phyloP scores from a whole-genome alignment of 1,140 invertebrate species.

The Drosophila triauraria region DNA sequence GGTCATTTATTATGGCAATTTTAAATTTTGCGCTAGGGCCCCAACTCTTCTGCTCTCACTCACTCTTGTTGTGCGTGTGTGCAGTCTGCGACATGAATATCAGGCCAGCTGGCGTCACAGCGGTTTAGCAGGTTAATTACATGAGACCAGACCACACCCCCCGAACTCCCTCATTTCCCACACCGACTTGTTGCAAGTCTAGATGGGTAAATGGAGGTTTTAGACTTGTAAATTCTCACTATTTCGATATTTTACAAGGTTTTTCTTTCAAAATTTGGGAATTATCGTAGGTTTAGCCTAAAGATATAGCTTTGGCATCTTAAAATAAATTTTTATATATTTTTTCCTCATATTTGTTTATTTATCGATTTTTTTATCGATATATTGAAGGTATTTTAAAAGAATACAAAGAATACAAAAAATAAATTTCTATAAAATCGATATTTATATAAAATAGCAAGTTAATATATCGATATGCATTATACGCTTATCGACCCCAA shows the following conservation, averaged over 20 bases:
- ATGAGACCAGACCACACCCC: conserved; percentile 43
- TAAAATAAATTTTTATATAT: background rate
- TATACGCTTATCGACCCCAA: no score
- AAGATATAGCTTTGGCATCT: no score
- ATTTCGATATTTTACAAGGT: background rate
- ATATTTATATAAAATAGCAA: no score
- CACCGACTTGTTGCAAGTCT: conserved; percentile 19
- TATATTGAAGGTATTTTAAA: no score
- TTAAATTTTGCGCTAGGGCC: conserved; percentile 32
- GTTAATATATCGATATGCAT: no score
- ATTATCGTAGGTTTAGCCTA: no score
- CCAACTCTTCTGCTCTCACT: background rate
- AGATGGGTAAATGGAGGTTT: background rate
- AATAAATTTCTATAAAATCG: no score
- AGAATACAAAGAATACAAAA: no score
- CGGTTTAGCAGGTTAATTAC: conserved; percentile 78
- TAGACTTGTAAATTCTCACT: background rate
- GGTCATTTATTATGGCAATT: conserved; percentile 54
- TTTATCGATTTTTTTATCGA: no score
- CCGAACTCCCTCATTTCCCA: conserved; percentile 10
- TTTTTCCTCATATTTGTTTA: background rate
- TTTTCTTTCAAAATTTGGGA: background rate
- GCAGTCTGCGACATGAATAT: conserved; percentile 48
- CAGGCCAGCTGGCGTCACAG: conserved; percentile 66
- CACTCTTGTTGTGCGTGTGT: conserved; percentile 3